Conservation (phyloP, 2,113 vertebrate species). For the Bettongia penicillata region DNA sequence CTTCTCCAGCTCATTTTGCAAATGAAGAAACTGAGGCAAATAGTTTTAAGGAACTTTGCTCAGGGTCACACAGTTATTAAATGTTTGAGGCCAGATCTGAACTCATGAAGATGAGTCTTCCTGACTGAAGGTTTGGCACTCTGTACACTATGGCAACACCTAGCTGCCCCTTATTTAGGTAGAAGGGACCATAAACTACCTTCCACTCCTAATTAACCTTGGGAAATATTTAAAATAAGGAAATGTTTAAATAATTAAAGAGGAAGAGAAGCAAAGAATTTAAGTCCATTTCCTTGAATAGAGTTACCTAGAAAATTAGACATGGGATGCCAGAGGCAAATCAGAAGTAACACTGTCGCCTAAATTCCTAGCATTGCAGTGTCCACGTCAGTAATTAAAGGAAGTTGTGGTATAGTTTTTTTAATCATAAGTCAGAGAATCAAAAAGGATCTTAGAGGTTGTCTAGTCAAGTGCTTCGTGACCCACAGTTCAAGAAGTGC, state of each 20-base stretch:
- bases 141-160: no score
- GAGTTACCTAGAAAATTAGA: neutral
- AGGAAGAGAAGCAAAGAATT: neutral
- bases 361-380: neutral
- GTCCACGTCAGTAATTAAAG: neutral
- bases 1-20: accelerated
- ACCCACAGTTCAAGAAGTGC: no score
- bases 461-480: neutral
- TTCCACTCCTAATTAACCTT: neutral
- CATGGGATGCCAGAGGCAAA: neutral
- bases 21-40: accelerated
- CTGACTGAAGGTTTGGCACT: no score
- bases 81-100: neutral
- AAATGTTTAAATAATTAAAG: neutral
- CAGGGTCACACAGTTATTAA: accelerated
- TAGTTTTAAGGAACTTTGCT: accelerated
- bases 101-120: neutral
- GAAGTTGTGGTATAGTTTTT: neutral
- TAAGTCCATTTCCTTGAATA: neutral
- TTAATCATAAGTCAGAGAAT: neutral
- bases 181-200: neutral
- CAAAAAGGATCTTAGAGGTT: neutral
- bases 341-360: neutral
- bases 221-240: neutral
- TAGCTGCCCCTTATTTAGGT: neutral